phyloP scores from a whole-genome alignment of 1,140 invertebrate genomes.

The Leptinotarsa lineolata region DNA sequence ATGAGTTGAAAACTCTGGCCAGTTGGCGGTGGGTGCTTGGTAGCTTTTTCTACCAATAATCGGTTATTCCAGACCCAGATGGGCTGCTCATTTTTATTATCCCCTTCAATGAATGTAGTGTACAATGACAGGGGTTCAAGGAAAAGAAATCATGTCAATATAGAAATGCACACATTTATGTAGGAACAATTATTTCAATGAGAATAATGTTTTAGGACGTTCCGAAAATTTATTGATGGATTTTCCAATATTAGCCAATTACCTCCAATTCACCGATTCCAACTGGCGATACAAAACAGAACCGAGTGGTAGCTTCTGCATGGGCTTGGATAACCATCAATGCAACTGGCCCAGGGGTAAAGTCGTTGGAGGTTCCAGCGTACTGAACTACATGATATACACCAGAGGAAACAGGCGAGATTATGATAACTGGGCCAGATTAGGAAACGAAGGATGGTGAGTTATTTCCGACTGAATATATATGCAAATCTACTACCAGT shows the following conservation, averaged over 20 bases:
- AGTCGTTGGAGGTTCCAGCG: conserved; percentile 82
- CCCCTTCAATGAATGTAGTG: too few relatives aligned
- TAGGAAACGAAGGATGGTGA: conserved; percentile 78
- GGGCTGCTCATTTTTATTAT: too few relatives aligned
- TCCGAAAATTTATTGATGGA: conserved; percentile 68
- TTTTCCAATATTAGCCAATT: conserved; percentile 66
- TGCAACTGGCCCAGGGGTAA: conserved; percentile 78
- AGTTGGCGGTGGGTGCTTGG: too few relatives aligned
- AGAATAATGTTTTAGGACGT: conserved; percentile 46
- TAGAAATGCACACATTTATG: too few relatives aligned
- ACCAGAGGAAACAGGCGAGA: conserved; percentile 76
- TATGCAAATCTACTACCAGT: too few relatives aligned
- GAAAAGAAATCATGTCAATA: too few relatives aligned
- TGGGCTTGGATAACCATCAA: conserved; percentile 58
- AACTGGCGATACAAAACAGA: conserved; percentile 67
- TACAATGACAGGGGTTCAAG: too few relatives aligned
- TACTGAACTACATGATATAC: conserved; percentile 91
- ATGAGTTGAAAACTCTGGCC: too few relatives aligned
- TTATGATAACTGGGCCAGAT: conserved; percentile 76
- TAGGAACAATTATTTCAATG: too few relatives aligned
- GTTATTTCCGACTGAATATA: background rate
- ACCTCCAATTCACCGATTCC: conserved; percentile 64
- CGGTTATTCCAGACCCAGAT: too few relatives aligned
- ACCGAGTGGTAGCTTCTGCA: conserved; percentile 59
- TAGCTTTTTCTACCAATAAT: too few relatives aligned